A percentile compares a stretch with the other conserved stretches of the same genome.
phyloP scores from a whole-genome alignment of 2,113 vertebrate species.

The Alligator mississippiensis region DNA sequence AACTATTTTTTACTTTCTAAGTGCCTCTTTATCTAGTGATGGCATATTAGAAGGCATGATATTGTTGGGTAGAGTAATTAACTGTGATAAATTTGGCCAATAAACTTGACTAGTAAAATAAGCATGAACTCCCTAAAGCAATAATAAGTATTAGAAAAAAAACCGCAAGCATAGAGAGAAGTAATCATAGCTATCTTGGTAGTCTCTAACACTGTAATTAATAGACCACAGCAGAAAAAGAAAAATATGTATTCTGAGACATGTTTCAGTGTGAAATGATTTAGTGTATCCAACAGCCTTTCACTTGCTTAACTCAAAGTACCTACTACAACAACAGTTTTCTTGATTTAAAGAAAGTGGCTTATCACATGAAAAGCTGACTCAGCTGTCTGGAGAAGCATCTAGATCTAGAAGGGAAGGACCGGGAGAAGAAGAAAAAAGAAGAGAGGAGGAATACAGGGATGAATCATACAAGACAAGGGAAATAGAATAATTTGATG shows the following conservation, averaged over 20 bases:
- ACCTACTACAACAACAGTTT: not conserved
- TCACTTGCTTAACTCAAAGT: not conserved
- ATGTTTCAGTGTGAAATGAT: not conserved
- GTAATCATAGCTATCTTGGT: not conserved
- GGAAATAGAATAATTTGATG: not conserved
- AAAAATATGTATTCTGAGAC: not conserved
- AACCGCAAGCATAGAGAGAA: not conserved
- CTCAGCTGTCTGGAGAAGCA: not conserved
- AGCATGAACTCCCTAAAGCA: conserved; percentile 7
- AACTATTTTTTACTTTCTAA: conserved; percentile 3
- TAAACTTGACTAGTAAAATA: conserved; percentile 22
- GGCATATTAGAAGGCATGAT: not conserved
- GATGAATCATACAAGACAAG: not conserved
- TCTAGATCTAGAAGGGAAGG: not conserved
- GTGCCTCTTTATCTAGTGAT: not conserved
- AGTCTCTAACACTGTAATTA: not conserved
- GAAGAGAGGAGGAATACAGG: not conserved
- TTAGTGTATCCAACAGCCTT: not conserved
- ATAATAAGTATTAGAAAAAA: not conserved
- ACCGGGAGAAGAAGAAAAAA: not conserved
- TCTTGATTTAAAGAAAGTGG: not conserved
- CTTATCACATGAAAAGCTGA: not conserved
- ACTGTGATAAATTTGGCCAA: not conserved
- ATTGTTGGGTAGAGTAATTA: conserved; percentile 12
- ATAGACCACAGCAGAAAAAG: not conserved